Percentiles rank a stretch among this genome's conserved stretches.
phyloP scores from a whole-genome alignment of 2,888 invertebrate genomes.

The Nomada hirtipes region DNA sequence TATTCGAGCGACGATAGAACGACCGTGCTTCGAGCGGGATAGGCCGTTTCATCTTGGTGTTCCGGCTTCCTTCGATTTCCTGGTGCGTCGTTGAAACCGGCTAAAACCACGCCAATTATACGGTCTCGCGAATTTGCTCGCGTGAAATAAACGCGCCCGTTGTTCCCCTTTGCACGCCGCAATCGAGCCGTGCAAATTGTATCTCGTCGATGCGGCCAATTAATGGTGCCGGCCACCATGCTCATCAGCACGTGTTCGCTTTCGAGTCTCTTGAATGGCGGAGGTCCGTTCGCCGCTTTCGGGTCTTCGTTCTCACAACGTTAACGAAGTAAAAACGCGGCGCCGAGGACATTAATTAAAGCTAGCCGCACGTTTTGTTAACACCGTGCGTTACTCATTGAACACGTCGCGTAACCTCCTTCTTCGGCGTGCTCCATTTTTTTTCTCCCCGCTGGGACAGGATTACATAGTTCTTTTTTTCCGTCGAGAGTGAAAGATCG shows the following conservation, averaged over 20 bases:
- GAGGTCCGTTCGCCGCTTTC: conserved; percentile 28
- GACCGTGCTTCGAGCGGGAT: conserved; percentile 8
- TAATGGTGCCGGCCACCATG: conserved; percentile 31
- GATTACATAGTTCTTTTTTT: conserved; percentile 7
- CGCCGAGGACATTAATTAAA: conserved; percentile 74
- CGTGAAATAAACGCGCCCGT: conserved; percentile 38
- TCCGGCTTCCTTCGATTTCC: conserved; percentile 22
- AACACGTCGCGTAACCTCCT: conserved; percentile 47
- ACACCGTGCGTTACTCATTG: conserved; percentile 49
- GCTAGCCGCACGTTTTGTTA: conserved; percentile 66
- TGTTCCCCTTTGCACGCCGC: conserved; percentile 12
- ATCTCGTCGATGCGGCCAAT: conserved; percentile 52
- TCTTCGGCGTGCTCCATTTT: not conserved
- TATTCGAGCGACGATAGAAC: conserved; percentile 17
- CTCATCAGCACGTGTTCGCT: conserved; percentile 13
- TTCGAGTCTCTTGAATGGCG: conserved; percentile 12
- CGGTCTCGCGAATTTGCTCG: conserved; percentile 37
- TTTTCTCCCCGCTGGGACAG: not conserved
- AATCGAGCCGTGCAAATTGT: conserved; percentile 35
- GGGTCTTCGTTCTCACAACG: conserved; percentile 67
- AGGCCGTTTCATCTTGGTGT: conserved; percentile 31
- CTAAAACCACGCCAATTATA: conserved; percentile 49
- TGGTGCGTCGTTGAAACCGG: not conserved
- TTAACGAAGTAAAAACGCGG: conserved; percentile 58
- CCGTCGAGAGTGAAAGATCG: conserved; percentile 46